Percentiles rank a stretch among this genome's conserved stretches.
phyloP scores from a whole-genome alignment of 1,140 invertebrate genomes.

The Drepana arcuata region DNA sequence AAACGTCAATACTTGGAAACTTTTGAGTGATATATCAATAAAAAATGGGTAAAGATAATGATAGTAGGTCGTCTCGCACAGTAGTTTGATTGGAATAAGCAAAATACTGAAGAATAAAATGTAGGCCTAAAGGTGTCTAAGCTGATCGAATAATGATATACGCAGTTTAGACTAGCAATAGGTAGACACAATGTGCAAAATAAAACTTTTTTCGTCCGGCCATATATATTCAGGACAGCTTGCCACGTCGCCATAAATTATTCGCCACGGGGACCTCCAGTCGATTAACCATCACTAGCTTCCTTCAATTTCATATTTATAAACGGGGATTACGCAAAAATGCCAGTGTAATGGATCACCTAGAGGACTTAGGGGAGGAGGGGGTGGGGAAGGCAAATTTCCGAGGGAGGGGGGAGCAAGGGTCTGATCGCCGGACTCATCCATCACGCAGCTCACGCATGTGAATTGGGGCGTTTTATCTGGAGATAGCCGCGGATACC shows the following conservation, averaged over 20 bases:
- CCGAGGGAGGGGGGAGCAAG: conserved; percentile 40
- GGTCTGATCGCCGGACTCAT: conserved; percentile 68
- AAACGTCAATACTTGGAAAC: too few species aligned
- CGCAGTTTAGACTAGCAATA: too few species aligned
- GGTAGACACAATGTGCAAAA: conserved; percentile 1
- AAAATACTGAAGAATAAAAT: too few species aligned
- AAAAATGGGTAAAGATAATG: too few species aligned
- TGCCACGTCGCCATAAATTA: conserved; percentile 45
- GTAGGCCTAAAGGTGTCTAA: too few species aligned
- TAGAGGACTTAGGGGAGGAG: conserved; percentile 57
- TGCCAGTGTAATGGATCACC: conserved; percentile 70
- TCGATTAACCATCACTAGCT: conserved; percentile 69
- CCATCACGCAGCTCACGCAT: conserved; percentile 67
- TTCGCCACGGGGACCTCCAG: conserved; percentile 53
- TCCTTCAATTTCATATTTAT: conserved; percentile 71
- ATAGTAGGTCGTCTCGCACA: too few species aligned
- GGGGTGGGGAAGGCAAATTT: conserved; percentile 57
- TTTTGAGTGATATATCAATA: too few species aligned
- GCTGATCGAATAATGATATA: too few species aligned
- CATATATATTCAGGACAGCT: conserved; percentile 15
- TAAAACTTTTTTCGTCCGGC: conserved; percentile 18
- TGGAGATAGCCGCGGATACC: conserved; percentile 61
- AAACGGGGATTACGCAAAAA: conserved; percentile 70
- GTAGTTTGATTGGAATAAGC: too few species aligned
- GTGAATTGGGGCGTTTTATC: conserved; percentile 68